Evolutionary conservation across 2,888 invertebrate species (phyloP).

Genomic region (Platycnemis pennipes): DNA sequence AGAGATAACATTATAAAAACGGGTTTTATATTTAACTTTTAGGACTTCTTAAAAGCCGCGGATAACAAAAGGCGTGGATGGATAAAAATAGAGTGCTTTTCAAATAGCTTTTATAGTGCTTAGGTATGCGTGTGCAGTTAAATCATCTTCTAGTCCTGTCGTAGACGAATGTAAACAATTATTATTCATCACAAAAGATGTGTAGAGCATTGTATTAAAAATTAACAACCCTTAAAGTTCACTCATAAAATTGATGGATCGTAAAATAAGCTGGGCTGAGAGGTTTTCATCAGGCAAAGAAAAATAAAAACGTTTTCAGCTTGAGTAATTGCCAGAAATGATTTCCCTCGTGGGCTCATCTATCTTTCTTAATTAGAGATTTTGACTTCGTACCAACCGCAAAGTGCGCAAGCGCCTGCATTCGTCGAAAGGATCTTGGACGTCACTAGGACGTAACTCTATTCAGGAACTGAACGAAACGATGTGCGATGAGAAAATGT

Average conservation of each 20-base stretch:
- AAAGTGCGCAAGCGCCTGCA: neutral
- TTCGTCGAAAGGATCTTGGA: neutral
- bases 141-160: neutral
- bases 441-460: neutral
- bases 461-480: neutral
- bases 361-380: neutral
- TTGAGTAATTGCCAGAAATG: neutral
- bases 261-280: neutral
- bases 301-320: neutral
- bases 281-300: neutral
- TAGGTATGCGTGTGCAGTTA: neutral
- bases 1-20: neutral
- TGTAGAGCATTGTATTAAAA: neutral
- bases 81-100: neutral
- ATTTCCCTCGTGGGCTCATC: neutral
- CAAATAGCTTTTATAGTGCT: neutral
- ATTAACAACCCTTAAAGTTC: neutral
- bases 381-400: neutral
- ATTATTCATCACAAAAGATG: neutral
- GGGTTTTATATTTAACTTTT: neutral
- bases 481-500: neutral
- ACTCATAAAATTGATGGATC: neutral
- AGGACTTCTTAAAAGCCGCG: neutral
- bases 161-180: neutral
- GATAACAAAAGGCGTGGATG: neutral